Conservation (phyloP, 2,113 vertebrate genomes). For the Phaethon lepturus region DNA sequence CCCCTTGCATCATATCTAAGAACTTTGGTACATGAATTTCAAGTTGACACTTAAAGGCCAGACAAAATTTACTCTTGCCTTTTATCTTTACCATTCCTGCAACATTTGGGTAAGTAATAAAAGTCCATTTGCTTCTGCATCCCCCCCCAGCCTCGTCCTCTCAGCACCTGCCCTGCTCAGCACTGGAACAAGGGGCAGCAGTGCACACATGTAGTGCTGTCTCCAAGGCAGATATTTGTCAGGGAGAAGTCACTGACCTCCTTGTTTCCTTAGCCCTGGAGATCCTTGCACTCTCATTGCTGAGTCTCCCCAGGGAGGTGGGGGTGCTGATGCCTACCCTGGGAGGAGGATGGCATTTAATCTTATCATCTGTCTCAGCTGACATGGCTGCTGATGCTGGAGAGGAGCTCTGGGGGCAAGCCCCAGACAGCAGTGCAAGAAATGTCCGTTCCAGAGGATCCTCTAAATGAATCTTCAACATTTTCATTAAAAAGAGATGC, state of each 20-base stretch:
- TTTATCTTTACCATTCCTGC: not conserved
- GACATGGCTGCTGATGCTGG: not conserved
- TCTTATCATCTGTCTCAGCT: conserved; percentile 40
- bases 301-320: not conserved
- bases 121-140: not conserved
- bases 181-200: not conserved
- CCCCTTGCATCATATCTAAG: not conserved
- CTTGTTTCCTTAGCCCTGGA: not conserved
- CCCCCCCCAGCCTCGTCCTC: not conserved
- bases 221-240: not conserved
- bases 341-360: conserved; percentile 9
- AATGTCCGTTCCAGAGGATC: not conserved
- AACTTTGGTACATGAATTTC: not conserved
- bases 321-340: not conserved
- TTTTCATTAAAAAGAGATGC: conserved; percentile 35
- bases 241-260: not conserved
- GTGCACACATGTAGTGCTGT: not conserved
- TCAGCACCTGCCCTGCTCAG: not conserved
- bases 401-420: not conserved
- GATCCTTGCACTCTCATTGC: not conserved
- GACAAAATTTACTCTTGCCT: not conserved
- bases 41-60: not conserved
- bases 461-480: conserved; percentile 15
- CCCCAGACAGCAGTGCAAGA: not conserved
- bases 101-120: not conserved